Evolutionary conservation across 2,888 invertebrate genomes (phyloP).

Genomic region (Deroplatys truncata): DNA sequence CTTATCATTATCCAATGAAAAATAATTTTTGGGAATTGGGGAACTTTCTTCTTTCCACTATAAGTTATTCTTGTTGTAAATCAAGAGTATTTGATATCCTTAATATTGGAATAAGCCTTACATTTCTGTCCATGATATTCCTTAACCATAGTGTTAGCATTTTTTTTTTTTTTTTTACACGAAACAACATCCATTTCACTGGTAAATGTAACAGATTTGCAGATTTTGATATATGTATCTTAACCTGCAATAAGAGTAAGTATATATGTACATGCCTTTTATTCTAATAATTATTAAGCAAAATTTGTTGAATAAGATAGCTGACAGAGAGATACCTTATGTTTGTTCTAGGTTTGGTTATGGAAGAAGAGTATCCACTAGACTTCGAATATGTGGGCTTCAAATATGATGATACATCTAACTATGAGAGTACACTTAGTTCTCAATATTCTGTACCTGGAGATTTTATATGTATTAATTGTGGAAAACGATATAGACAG

Average conservation of each 20-base stretch:
- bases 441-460: not conserved
- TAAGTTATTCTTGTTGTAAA: too few species aligned
- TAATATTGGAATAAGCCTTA: too few species aligned
- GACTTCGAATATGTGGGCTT: not conserved
- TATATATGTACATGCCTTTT: not conserved
- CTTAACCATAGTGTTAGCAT: too few species aligned
- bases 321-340: not conserved
- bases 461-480: constrained; percentile 29
- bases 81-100: too few species aligned
- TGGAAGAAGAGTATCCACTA: not conserved
- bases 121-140: too few species aligned
- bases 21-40: too few species aligned
- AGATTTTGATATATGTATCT: not conserved
- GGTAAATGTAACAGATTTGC: not conserved
- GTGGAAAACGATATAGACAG: constrained; percentile 31
- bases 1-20: too few species aligned
- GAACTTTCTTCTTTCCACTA: too few species aligned
- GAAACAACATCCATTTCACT: too few species aligned
- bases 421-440: not conserved
- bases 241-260: not conserved
- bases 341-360: not conserved
- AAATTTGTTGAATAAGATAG: not conserved
- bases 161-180: too few species aligned
- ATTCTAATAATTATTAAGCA: not conserved
- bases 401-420: not conserved